Evolutionary conservation across 2,888 invertebrate genomes (phyloP).

Genomic region (Caenorhabditis sp.): DNA sequence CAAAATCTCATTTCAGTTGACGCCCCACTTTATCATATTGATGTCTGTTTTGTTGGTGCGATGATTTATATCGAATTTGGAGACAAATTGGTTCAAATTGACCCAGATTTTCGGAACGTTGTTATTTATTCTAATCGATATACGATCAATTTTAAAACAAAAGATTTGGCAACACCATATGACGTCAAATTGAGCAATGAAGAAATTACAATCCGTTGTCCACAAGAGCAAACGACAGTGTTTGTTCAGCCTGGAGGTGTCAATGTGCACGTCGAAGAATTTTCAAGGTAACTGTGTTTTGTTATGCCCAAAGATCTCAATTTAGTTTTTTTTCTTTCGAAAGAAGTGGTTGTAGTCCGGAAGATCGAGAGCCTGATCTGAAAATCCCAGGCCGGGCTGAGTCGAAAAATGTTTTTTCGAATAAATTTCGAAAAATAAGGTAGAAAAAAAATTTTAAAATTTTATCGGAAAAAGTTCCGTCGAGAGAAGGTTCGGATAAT

Average conservation of each 20-base stretch:
- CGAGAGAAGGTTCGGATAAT: no score
- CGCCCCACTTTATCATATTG: constrained; percentile 27
- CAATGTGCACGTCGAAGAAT: constrained; percentile 16
- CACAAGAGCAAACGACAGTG: constrained; percentile 23
- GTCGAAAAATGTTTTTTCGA: no score
- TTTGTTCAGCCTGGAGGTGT: constrained; percentile 26
- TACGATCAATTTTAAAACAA: constrained; percentile 17
- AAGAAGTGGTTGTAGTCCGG: no score
- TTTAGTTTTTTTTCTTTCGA: no score
- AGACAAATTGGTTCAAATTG: constrained; percentile 32
- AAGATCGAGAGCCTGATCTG: no score
- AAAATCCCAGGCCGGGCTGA: no score
- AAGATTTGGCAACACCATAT: constrained; percentile 10
- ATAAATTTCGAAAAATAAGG: no score
- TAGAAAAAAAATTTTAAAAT: no score
- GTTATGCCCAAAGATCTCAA: no score
- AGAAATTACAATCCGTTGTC: constrained; percentile 16
- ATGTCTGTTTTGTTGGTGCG: constrained; percentile 34
- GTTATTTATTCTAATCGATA: constrained; percentile 35
- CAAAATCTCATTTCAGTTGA: constrained; percentile 36
- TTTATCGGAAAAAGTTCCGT: no score
- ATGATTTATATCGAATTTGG: constrained; percentile 35
- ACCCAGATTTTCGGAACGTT: constrained; percentile 23
- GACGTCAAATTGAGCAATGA: constrained; percentile 22
- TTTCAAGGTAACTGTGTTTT: constrained; percentile 6